Percentiles rank a stretch among this genome's conserved stretches.
These are phyloP conservation scores for Conopomorpha cramerella DNA, from an alignment of 1,140 invertebrate species.

Conservation along the genomic window DNA sequence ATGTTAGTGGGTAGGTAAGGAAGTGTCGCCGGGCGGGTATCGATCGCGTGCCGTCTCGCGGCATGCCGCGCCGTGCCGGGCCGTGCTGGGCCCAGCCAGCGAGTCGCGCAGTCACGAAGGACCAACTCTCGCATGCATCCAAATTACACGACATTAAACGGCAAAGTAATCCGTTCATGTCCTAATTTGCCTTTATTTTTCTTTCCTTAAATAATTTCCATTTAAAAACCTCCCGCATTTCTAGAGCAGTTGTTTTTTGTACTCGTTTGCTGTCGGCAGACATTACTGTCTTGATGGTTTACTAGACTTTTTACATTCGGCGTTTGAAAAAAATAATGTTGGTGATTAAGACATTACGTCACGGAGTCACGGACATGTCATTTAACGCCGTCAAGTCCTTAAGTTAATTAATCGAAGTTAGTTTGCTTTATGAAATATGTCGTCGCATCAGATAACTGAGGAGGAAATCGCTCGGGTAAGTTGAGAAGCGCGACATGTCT, in stretches of 20 bases:
- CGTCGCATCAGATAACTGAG: constrained; percentile 27
- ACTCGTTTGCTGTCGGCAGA: constrained; percentile 32
- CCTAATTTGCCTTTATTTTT: constrained; percentile 52
- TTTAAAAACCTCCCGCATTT: constrained; percentile 35
- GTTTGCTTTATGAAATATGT: no score
- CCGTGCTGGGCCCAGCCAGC: constrained; percentile 19
- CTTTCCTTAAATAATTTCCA: constrained; percentile 48
- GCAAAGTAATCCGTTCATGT: constrained; percentile 38
- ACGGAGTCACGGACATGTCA: no score
- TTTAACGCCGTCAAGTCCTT: no score
- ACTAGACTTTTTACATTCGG: neutral
- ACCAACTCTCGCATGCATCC: constrained; percentile 11
- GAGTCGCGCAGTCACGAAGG: no score
- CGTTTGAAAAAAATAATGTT: neutral
- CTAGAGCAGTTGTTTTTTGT: constrained; percentile 55
- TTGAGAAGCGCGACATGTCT: constrained; percentile 5
- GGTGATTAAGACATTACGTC: constrained; percentile 1
- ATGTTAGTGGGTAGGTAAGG: no score
- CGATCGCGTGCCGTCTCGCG: constrained; percentile 2
- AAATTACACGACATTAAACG: constrained; percentile 53
- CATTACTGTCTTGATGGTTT: constrained; percentile 18
- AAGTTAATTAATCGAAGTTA: no score
- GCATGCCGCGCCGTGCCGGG: constrained; percentile 26
- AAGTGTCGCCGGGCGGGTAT: no score
- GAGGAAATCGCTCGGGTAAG: constrained; percentile 45